Percentiles rank a stretch among this genome's conserved stretches.
phyloP scores from a whole-genome alignment of 2,113 vertebrate genomes.

The Panthera leo region DNA sequence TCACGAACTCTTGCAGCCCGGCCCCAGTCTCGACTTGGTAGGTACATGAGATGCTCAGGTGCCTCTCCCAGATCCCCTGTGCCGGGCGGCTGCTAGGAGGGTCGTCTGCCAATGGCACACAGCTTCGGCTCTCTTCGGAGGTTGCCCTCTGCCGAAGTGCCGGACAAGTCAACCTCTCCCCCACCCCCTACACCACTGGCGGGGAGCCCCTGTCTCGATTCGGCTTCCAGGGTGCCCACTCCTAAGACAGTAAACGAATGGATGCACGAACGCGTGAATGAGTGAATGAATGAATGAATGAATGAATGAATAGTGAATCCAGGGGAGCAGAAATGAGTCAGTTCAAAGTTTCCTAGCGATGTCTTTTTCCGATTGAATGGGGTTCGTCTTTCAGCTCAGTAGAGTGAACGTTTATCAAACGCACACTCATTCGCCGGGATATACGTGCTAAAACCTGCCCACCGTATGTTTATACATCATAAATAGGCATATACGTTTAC shows the following conservation, averaged over 20 bases:
- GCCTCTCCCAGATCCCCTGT: neutral
- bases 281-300: neutral
- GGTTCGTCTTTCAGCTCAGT: neutral
- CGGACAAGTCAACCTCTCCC: neutral
- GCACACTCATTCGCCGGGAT: neutral
- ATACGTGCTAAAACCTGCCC: neutral
- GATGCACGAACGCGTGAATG: neutral
- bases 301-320: neutral
- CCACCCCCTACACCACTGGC: neutral
- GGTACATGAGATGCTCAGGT: neutral
- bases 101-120: neutral
- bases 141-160: rapidly evolving
- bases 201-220: neutral
- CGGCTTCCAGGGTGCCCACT: neutral
- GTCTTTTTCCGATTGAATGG: neutral
- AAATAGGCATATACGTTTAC: too few relatives aligned
- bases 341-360: neutral
- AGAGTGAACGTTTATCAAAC: neutral
- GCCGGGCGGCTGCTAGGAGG: neutral
- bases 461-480: neutral
- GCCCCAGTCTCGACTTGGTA: neutral
- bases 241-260: neutral
- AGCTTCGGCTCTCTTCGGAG: neutral
- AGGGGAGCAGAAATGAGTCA: neutral
- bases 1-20: neutral